Percentiles rank a stretch among this genome's conserved stretches.
Evolutionary conservation across 1,140 invertebrate species (phyloP).

Genomic region (Littorina saxatilis): DNA sequence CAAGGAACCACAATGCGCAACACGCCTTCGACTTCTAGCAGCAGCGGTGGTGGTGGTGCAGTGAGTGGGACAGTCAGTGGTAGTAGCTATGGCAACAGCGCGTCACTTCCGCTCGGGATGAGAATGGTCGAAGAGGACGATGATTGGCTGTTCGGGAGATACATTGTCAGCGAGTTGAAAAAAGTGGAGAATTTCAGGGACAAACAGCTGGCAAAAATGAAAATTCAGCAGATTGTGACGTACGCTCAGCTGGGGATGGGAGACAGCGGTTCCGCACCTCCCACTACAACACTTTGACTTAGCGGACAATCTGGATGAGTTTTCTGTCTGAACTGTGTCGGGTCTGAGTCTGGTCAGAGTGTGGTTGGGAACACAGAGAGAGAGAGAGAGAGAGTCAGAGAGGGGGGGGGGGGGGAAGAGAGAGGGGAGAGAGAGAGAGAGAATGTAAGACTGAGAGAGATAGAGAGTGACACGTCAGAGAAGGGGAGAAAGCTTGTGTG

Average conservation of each 20-base stretch:
- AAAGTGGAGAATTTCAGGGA: constrained; percentile 28
- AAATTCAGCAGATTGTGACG: constrained; percentile 27
- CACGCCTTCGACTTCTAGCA: no score
- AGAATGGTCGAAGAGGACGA: constrained; percentile 25
- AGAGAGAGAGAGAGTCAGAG: no score
- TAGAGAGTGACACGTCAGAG: no score
- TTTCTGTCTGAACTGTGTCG: not conserved
- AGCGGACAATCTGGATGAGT: not conserved
- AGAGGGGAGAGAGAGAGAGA: not conserved
- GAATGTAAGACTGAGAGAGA: not conserved
- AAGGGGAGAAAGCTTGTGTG: no score
- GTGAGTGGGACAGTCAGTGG: not conserved
- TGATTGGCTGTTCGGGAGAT: constrained; percentile 30
- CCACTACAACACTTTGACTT: not conserved
- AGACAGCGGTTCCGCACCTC: not conserved
- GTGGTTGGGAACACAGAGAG: not conserved
- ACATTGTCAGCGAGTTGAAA: constrained; percentile 28
- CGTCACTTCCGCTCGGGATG: not conserved
- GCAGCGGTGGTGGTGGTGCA: not conserved
- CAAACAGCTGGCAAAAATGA: constrained; percentile 32
- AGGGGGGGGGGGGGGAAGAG: not conserved
- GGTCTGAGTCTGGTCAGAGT: not conserved
- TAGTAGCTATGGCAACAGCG: not conserved
- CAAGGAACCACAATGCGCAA: no score
- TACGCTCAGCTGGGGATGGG: constrained; percentile 33